phyloP scores from a whole-genome alignment of 2,113 vertebrate genomes.

The Tragulus kanchil region DNA sequence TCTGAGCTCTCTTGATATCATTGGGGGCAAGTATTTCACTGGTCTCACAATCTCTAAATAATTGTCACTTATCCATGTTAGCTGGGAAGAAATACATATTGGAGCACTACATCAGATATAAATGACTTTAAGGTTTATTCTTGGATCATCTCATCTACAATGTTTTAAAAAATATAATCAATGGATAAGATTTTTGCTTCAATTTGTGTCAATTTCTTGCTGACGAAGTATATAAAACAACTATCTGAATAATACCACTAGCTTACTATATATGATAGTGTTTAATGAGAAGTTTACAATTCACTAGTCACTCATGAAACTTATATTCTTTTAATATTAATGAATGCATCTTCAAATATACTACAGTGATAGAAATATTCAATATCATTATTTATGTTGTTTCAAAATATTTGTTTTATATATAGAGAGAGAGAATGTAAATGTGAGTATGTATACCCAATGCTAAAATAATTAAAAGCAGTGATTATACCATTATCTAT shows the following conservation, averaged over 20 bases:
- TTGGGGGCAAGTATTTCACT: neutral
- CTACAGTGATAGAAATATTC: neutral
- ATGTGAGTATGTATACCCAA: neutral
- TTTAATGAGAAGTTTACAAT: neutral
- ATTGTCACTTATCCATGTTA: neutral
- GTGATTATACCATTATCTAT: neutral
- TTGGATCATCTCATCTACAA: neutral
- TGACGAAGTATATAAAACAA: constrained; percentile 3
- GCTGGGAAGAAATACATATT: neutral
- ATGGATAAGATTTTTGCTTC: neutral
- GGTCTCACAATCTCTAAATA: constrained; percentile 25
- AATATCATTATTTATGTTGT: neutral
- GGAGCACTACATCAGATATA: neutral
- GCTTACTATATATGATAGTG: neutral
- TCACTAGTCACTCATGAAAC: neutral
- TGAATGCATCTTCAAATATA: constrained; percentile 19
- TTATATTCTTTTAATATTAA: neutral
- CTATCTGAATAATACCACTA: neutral
- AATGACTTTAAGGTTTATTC: neutral
- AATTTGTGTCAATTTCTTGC: constrained; percentile 12
- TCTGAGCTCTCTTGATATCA: neutral
- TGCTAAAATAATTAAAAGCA: neutral
- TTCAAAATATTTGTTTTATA: neutral
- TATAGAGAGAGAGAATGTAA: neutral
- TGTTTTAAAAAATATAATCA: constrained; percentile 23